Conservation (phyloP, 2,888 invertebrate genomes). For the Aporophyla lueneburgensis region DNA sequence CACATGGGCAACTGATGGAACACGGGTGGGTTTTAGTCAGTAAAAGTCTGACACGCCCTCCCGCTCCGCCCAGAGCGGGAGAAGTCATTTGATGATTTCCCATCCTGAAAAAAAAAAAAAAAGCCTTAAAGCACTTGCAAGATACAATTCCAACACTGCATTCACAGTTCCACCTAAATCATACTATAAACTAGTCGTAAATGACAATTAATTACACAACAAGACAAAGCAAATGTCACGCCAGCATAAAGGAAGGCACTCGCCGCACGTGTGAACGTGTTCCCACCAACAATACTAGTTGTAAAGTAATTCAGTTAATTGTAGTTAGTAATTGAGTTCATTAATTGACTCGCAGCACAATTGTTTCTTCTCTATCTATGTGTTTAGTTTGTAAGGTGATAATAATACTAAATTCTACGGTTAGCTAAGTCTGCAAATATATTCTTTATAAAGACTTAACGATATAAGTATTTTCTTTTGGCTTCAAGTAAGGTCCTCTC, state of each 20-base stretch:
- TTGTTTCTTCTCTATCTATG: slow-evolving; percentile 39
- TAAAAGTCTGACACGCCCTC: too few species aligned
- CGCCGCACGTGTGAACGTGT: slow-evolving; percentile 19
- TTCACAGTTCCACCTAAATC: not conserved
- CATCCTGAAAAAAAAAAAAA: too few species aligned
- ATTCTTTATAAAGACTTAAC: not conserved
- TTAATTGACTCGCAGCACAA: slow-evolving; percentile 39
- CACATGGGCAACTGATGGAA: too few species aligned
- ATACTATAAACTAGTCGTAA: slow-evolving; percentile 1
- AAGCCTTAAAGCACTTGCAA: not conserved
- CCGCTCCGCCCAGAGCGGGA: too few species aligned
- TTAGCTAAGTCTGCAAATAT: not conserved
- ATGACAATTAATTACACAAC: slow-evolving; percentile 25
- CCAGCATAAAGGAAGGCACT: slow-evolving; percentile 21
- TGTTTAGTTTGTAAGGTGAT: slow-evolving; percentile 17
- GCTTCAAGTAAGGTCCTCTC: not conserved
- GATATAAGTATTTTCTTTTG: not conserved
- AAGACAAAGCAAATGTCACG: slow-evolving; percentile 37
- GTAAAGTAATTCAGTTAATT: slow-evolving; percentile 53
- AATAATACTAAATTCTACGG: not conserved
- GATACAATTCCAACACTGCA: not conserved
- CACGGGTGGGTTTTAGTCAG: too few species aligned
- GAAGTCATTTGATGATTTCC: too few species aligned
- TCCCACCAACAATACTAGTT: slow-evolving; percentile 31
- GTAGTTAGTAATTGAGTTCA: slow-evolving; percentile 44